Evolutionary conservation across 2,797 vertebrate species (phyloP).

Genomic region (Poliocrania exsul): DNA sequence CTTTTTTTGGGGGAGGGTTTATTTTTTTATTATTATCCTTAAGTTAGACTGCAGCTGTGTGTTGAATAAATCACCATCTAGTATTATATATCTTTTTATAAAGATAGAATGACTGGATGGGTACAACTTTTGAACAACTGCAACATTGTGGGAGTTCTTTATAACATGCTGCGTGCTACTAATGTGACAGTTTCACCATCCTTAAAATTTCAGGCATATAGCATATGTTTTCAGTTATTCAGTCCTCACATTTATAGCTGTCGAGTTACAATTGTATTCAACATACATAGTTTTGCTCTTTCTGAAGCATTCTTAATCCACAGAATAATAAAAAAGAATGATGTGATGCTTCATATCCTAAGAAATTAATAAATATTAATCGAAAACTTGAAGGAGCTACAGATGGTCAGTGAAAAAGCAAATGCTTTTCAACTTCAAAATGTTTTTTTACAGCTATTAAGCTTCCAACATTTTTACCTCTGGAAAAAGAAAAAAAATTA

Average conservation of each 20-base stretch:
- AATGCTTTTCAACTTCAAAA: not conserved
- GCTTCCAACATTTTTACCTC: not conserved
- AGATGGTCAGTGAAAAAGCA: not conserved
- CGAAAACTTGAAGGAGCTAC: not conserved
- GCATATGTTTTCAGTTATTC: constrained; percentile 62
- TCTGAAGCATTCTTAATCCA: not conserved
- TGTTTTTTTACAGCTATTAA: not conserved
- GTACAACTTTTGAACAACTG: constrained; percentile 66
- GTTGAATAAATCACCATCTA: constrained; percentile 50
- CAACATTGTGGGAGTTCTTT: constrained; percentile 67
- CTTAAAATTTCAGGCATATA: constrained; percentile 68
- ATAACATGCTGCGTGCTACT: constrained; percentile 48
- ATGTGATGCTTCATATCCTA: not conserved
- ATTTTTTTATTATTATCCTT: not conserved
- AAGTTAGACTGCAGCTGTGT: constrained; percentile 55
- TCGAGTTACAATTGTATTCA: constrained; percentile 30
- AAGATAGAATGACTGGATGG: constrained; percentile 51
- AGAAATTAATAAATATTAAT: not conserved
- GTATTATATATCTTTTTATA: constrained; percentile 45
- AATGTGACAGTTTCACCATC: constrained; percentile 65
- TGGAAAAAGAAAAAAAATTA: not conserved
- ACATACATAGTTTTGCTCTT: constrained; percentile 19
- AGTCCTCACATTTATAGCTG: constrained; percentile 20
- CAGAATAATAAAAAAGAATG: not conserved
- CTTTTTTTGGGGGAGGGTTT: not conserved